phyloP scores from a whole-genome alignment of 2,888 invertebrate genomes.

The Stenodema calcarata region DNA sequence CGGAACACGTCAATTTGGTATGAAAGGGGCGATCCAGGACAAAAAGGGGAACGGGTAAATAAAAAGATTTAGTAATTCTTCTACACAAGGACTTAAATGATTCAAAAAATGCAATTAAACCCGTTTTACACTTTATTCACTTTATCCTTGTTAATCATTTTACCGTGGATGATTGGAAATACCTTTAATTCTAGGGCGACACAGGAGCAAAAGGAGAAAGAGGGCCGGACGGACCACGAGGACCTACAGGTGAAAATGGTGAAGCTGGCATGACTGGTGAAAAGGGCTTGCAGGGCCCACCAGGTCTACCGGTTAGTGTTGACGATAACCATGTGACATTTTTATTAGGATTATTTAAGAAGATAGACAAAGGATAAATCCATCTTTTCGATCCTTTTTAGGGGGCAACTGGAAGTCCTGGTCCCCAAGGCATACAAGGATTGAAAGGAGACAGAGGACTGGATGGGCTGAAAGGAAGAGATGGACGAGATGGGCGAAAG shows the following conservation, averaged over 20 bases:
- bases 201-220: constrained; percentile 68
- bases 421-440: constrained; percentile 15
- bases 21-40: neutral
- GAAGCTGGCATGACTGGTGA: constrained; percentile 77
- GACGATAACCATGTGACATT: neutral
- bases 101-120: no score
- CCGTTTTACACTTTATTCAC: no score
- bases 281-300: constrained; percentile 83
- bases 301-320: constrained; percentile 77
- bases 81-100: no score
- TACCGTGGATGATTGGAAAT: neutral
- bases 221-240: constrained; percentile 75
- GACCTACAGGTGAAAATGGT: constrained; percentile 74
- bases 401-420: constrained; percentile 20
- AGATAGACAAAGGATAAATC: neutral
- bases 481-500: constrained; percentile 73
- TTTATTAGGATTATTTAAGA: neutral
- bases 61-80: neutral
- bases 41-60: neutral
- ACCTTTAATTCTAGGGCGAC: constrained; percentile 65
- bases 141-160: neutral
- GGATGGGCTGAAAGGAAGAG: constrained; percentile 70
- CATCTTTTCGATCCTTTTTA: neutral
- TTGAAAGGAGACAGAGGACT: constrained; percentile 70
- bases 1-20: neutral